A percentile compares a stretch with the other conserved stretches of the same genome.
These are phyloP conservation scores for Micrasema longulum DNA, from an alignment of 1,140 invertebrate species.

Conservation along the genomic window DNA sequence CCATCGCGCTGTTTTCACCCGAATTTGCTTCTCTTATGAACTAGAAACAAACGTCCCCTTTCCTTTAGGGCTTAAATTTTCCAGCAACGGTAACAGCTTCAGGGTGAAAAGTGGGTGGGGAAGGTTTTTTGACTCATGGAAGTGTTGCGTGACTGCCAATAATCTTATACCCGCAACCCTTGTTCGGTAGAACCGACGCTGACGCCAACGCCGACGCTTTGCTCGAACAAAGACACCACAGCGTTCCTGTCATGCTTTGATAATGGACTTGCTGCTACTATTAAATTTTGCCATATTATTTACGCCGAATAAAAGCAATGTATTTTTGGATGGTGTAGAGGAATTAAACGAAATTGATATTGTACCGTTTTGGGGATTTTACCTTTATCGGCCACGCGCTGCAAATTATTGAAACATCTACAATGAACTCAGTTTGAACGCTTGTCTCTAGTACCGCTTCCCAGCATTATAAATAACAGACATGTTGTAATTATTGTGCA, in stretches of 20 bases:
- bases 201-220: neutral
- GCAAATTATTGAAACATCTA: no score
- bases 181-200: neutral
- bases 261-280: constrained; percentile 33
- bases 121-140: constrained; percentile 10
- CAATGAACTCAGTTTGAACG: no score
- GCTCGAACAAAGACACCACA: constrained; percentile 30
- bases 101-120: neutral
- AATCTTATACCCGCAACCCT: neutral
- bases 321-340: constrained; percentile 2
- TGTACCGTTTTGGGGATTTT: constrained; percentile 4
- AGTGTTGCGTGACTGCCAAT: constrained; percentile 32
- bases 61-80: no score
- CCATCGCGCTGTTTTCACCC: no score
- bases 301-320: neutral
- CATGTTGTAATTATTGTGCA: no score
- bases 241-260: constrained; percentile 14
- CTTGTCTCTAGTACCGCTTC: no score
- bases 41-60: no score
- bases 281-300: constrained; percentile 22
- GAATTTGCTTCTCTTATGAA: no score
- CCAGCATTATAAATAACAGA: no score
- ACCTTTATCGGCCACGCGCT: no score
- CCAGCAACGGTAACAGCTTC: no score
- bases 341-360: constrained; percentile 11